Conservation (phyloP, 2,113 vertebrate species). For the Chelonoidis abingdonii region DNA sequence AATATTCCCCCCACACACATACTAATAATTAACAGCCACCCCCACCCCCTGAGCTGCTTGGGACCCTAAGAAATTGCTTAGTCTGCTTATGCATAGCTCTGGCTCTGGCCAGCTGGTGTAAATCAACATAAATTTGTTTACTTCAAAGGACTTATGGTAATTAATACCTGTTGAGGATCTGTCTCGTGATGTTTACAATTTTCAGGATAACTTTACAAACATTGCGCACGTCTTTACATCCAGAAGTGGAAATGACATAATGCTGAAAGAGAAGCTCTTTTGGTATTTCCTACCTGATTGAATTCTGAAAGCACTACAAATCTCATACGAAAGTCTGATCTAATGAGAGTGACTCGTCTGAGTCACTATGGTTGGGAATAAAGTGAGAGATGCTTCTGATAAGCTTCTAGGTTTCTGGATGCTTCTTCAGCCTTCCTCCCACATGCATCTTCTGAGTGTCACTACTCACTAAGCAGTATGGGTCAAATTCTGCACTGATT, state of each 20-base stretch:
- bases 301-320: background rate
- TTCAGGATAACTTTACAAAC: background rate
- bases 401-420: background rate
- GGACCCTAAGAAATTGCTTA: background rate
- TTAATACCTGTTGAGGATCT: background rate
- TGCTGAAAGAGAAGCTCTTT: background rate
- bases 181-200: background rate
- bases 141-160: background rate
- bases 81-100: background rate
- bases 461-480: background rate
- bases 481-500: background rate
- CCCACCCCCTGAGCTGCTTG: background rate
- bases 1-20: background rate
- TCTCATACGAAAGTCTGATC: accelerated
- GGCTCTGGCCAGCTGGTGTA: background rate
- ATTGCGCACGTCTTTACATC: accelerated
- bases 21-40: background rate
- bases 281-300: background rate
- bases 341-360: background rate
- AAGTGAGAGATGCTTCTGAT: background rate
- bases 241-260: background rate
- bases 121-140: background rate
- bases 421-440: accelerated
- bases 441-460: background rate
- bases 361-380: background rate